Percentiles rank a stretch among this genome's conserved stretches.
Conservation (phyloP, 2,113 vertebrate species). For the Cinclus mexicanus region DNA sequence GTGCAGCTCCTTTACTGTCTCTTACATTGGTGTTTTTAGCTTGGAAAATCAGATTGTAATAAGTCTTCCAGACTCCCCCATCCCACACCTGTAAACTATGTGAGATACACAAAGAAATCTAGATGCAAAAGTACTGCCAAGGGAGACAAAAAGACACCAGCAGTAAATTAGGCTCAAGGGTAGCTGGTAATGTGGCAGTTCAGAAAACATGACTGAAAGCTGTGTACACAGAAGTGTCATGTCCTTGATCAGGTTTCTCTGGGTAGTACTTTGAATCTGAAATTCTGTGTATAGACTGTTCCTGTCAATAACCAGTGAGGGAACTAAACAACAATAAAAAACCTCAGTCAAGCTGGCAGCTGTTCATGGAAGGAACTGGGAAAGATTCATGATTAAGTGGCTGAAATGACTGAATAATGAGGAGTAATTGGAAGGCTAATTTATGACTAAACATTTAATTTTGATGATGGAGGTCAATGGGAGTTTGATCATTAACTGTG, state of each 20-base stretch:
- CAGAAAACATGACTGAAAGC: not conserved
- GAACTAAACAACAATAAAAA: not conserved
- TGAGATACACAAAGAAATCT: not conserved
- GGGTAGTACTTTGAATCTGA: not conserved
- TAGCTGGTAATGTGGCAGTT: not conserved
- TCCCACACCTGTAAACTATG: accelerated
- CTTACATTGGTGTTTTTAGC: not conserved
- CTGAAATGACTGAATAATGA: conserved; percentile 25
- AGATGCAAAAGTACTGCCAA: not conserved
- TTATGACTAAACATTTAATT: conserved; percentile 35
- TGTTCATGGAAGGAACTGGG: not conserved
- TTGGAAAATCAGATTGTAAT: not conserved
- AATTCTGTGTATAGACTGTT: not conserved
- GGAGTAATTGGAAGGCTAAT: conserved; percentile 17
- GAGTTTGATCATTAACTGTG: not conserved
- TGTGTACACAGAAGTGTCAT: not conserved
- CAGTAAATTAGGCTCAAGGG: not conserved
- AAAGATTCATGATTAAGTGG: not conserved
- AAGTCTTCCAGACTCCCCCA: not conserved
- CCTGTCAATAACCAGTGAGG: not conserved
- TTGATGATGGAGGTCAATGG: conserved; percentile 9
- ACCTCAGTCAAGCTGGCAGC: not conserved
- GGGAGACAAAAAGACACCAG: not conserved
- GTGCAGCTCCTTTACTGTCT: not conserved
- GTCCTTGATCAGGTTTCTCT: not conserved